Base-by-base conservation (phyloP, 2,888 invertebrate species). In the Drosophila koepferae region DNA sequence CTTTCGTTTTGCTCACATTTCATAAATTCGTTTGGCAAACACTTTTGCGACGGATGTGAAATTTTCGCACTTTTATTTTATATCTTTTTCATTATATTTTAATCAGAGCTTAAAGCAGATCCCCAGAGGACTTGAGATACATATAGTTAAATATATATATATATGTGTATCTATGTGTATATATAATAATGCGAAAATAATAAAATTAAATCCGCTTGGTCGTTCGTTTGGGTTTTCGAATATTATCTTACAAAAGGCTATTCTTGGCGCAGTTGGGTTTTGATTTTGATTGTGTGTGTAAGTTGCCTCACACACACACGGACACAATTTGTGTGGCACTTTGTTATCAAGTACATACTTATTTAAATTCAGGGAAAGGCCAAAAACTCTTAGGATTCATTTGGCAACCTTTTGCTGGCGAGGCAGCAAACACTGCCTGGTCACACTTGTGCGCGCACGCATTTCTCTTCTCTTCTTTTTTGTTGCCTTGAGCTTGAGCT, bases 271-370 rank as follows among this genome's bases (percentile, higher is more conserved):
- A 44, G 18, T 73, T 40, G 46, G 43, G 51, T n/a, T 34, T 43
- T 18, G 8, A 12, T 41, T 12, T 18, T 44, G 48, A 18, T 31
- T 49, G n/a, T n/a, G 31, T 31, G 36, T 36, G 16, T 8, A 3
- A 12, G 49, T 18, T 43, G 44, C 6, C 28, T 28, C 28, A 28
- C 28, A 28, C 28, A 28, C 28, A 28, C 20, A 20, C 20, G 20
- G 2, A 20, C 46, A 16, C 46, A 46, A 46, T 23, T 46, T 23
- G 46, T 8, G 49, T 46, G 62, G 28, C 23, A n/a, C 16, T 10
- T 23, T 31, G 65, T 43, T 70, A 79, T 77, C 63, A 77, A 74
- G 65, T 54, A 40, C 65, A 65, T 64, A 65, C 70, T 70, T 74
- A 63, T 61, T 66, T 48, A 58, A 79, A 70, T 60, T 63, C 62